Evolutionary conservation across 2,113 vertebrate genomes (phyloP), one percentile per base, ranked within the genome.

Genomic region (Galemys pyrenaicus): DNA sequence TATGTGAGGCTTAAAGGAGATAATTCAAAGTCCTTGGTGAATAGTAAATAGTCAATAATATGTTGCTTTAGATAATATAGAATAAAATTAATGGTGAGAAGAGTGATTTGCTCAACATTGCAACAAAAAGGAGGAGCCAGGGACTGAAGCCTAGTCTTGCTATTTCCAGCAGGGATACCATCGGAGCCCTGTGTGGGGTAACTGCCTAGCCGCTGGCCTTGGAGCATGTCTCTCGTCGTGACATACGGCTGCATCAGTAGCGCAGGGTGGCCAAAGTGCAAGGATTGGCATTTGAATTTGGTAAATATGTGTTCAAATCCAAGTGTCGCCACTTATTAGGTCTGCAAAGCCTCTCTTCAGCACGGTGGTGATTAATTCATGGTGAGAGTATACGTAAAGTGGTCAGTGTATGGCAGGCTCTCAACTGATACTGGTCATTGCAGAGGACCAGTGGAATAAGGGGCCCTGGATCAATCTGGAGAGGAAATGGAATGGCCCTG

Each of bases 81-180:
- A 89, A 86, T 56, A 95, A 91, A 94, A 87, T 46, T 19, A 84
- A 15, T 77, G 46, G 67, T 32, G n/a, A 86, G 37, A 91, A 68
- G 35, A 77, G 7, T 54, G 39, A 39, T 35, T 68, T 89, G 30
- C 41, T 80, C 24, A 75, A 22, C 28, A 17, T 51, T 54, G 6
- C 60, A 1, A 87, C 56, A 56, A 87, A 67, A 73, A 75, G 16
- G 54, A n/a, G 56, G 28, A 73, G 41, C n/a, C 35, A 60, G 19
- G 20, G 64, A 65, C 58, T 89, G 39, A 89, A 62, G 54, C 78
- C 67, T 62, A n/a, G 20, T 46, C n/a, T 51, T 91, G 22, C 58
- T 41, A 39, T 64, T 77, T 26, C 30, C 12, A 56, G 46, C 15
- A 82, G 39, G 51, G 56, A 89, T 82, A 8, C 30, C 3, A 0